phyloP scores from a whole-genome alignment of 2,888 invertebrate genomes.

The Cybosia mesomella region DNA sequence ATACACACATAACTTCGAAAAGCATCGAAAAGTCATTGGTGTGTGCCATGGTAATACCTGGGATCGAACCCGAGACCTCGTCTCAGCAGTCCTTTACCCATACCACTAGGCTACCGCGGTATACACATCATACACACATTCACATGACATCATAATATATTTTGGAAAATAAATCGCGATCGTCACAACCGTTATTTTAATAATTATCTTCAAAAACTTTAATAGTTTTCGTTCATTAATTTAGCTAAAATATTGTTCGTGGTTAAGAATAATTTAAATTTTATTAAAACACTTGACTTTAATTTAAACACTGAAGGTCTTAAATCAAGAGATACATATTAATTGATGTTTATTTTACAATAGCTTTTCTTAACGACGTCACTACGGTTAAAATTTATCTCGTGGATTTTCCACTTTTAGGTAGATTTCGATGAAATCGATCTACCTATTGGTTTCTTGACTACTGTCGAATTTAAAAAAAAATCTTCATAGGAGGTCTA shows the following conservation, averaged over 20 bases:
- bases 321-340: background rate
- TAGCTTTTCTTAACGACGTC: background rate
- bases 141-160: background rate
- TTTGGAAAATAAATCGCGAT: background rate
- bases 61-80: too few relatives aligned
- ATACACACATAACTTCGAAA: too few relatives aligned
- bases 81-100: too few relatives aligned
- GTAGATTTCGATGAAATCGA: too few relatives aligned
- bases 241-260: conserved; percentile 5
- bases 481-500: too few relatives aligned
- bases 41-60: too few relatives aligned
- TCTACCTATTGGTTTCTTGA: too few relatives aligned
- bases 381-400: background rate
- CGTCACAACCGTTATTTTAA: background rate
- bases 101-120: too few relatives aligned
- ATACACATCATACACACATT: too few relatives aligned
- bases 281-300: conserved; percentile 5
- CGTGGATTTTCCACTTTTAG: background rate
- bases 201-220: conserved; percentile 8
- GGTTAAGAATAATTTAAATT: background rate
- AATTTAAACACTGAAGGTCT: background rate
- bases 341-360: background rate
- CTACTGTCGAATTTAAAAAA: too few relatives aligned
- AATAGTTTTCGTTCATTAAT: conserved; percentile 13
- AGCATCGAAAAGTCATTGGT: too few relatives aligned